Percentiles rank a stretch among this genome's conserved stretches.
Conservation (phyloP, 2,113 vertebrate species). For the Psephotus haematonotus region DNA sequence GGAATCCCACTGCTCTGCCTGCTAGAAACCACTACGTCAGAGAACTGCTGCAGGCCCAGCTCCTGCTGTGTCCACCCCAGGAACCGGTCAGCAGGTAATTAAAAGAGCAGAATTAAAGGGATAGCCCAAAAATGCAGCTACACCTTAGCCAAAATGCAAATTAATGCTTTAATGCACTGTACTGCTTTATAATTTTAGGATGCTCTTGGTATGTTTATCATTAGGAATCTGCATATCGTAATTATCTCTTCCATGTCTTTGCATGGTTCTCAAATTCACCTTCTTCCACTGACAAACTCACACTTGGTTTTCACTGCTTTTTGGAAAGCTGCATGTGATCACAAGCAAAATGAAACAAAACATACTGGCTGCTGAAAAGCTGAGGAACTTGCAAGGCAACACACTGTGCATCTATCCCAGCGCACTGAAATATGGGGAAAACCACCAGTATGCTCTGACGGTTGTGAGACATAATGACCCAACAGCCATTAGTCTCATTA, state of each 20-base stretch:
- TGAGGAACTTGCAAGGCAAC: not conserved
- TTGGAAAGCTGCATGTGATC: not conserved
- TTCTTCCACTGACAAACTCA: not conserved
- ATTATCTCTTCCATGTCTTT: not conserved
- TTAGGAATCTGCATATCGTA: not conserved
- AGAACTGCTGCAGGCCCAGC: not conserved
- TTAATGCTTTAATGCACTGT: not conserved
- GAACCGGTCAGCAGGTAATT: slow-evolving; percentile 38
- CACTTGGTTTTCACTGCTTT: not conserved
- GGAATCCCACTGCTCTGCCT: not conserved
- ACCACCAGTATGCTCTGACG: not conserved
- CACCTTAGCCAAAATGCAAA: slow-evolving; percentile 35
- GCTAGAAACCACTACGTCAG: slow-evolving; percentile 29
- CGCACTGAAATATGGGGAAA: not conserved
- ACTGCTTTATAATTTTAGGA: slow-evolving; percentile 47
- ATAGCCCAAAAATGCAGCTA: slow-evolving; percentile 32
- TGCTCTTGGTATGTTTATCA: slow-evolving; percentile 11
- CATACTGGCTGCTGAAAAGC: not conserved
- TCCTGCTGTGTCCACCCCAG: slow-evolving; percentile 26
- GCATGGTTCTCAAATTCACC: not conserved
- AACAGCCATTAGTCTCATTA: not conserved
- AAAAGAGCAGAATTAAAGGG: slow-evolving; percentile 47
- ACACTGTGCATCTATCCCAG: not conserved
- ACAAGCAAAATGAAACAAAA: not conserved
- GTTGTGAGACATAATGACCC: not conserved